Evolutionary conservation across 2,113 vertebrate species (phyloP).

Genomic region (Condylura cristata): DNA sequence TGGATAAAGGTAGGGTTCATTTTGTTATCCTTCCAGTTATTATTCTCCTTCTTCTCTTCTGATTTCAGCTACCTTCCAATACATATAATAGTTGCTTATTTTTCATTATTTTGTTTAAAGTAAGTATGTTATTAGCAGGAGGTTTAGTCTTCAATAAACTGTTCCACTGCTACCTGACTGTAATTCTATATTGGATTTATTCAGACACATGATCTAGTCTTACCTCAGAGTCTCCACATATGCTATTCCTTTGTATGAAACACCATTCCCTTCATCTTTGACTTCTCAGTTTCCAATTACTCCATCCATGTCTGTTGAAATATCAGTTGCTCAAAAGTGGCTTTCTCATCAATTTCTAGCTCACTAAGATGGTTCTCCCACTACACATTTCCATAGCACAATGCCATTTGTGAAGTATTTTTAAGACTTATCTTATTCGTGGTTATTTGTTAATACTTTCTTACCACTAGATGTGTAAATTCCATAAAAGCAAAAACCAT

Average conservation of each 20-base stretch:
- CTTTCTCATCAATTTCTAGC: not conserved
- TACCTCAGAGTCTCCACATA: too few species aligned
- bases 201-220: not conserved
- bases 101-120: not conserved
- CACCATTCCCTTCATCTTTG: not conserved
- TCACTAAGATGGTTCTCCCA: not conserved
- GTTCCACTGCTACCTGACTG: not conserved
- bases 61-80: not conserved
- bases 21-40: not conserved
- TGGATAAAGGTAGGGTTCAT: not conserved
- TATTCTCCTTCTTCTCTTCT: not conserved
- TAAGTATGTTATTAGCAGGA: not conserved
- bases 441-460: not conserved
- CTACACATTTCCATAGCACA: not conserved
- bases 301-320: not conserved
- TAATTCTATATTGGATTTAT: not conserved
- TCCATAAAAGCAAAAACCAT: not conserved
- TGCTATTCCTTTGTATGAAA: not conserved
- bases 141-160: not conserved
- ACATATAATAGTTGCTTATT: not conserved
- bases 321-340: not conserved
- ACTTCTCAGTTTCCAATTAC: not conserved
- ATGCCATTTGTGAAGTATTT: not conserved
- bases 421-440: not conserved
- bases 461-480: not conserved